These are phyloP conservation scores for Rhodinocichla rosea DNA, from an alignment of 2,113 vertebrate genomes.

Conservation along the genomic window DNA sequence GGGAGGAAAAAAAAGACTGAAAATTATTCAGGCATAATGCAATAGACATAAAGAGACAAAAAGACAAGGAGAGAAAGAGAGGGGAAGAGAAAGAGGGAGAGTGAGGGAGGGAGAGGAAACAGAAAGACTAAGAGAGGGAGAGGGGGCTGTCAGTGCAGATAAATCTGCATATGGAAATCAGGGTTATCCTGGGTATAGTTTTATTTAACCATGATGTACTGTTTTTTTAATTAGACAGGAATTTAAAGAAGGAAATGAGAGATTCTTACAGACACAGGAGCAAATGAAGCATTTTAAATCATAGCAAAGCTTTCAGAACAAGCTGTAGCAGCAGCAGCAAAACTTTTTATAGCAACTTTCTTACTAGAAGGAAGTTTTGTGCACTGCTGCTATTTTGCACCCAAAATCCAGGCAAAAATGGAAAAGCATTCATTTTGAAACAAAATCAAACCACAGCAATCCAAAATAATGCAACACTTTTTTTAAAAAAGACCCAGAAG, in stretches of 20 bases:
- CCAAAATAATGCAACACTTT: not conserved
- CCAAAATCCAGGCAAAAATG: not conserved
- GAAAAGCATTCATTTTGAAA: not conserved
- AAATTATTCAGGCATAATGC: constrained; percentile 88
- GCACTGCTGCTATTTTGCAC: not conserved
- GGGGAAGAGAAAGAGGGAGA: constrained; percentile 69
- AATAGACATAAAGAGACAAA: constrained; percentile 72
- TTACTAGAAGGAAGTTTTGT: not conserved
- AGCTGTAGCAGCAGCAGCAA: constrained; percentile 35
- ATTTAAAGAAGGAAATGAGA: constrained; percentile 69
- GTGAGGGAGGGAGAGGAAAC: constrained; percentile 63
- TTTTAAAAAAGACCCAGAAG: not conserved
- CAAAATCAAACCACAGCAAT: not conserved
- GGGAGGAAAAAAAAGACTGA: constrained; percentile 76
- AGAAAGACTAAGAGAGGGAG: constrained; percentile 60
- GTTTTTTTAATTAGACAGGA: constrained; percentile 78
- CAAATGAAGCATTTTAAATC: not conserved
- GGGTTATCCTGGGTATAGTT: constrained; percentile 87
- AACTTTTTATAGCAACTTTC: constrained; percentile 63
- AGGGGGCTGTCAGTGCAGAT: constrained; percentile 85
- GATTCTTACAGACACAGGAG: constrained; percentile 55
- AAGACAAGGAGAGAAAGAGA: constrained; percentile 64
- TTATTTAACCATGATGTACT: constrained; percentile 84
- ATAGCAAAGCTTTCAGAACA: not conserved
- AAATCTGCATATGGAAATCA: constrained; percentile 99